Evolutionary conservation across 2,888 invertebrate genomes (phyloP).

Genomic region (Ophion costatus): DNA sequence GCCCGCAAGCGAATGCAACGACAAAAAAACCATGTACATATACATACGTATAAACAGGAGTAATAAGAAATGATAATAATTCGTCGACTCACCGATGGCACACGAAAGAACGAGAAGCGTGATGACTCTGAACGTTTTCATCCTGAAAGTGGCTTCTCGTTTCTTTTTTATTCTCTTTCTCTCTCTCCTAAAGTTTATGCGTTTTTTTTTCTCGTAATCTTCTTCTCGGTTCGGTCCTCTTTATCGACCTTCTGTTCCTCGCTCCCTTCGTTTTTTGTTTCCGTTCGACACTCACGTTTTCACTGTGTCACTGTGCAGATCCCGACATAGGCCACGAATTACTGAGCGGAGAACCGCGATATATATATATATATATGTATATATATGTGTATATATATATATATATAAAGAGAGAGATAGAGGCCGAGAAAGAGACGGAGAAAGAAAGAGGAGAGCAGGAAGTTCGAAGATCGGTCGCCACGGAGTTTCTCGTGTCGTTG

Average conservation of each 20-base stretch:
- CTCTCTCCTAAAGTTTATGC: not conserved
- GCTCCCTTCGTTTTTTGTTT: not conserved
- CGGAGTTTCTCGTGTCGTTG: slow-evolving; percentile 36
- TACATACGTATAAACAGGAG: not conserved
- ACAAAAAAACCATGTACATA: not conserved
- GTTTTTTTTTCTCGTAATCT: slow-evolving; percentile 16
- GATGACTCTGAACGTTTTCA: slow-evolving; percentile 73
- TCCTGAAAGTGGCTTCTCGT: slow-evolving; percentile 66
- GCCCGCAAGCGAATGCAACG: not conserved
- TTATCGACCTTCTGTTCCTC: not conserved
- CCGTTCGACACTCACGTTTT: slow-evolving; percentile 33
- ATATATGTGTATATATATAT: no score
- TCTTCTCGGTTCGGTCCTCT: slow-evolving; percentile 7
- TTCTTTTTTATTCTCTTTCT: slow-evolving; percentile 20
- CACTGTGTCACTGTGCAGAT: slow-evolving; percentile 36
- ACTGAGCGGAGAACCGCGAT: not conserved
- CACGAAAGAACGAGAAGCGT: slow-evolving; percentile 76
- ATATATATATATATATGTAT: no score
- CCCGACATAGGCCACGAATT: slow-evolving; percentile 30
- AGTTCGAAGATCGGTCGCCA: slow-evolving; percentile 23
- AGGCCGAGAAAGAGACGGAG: slow-evolving; percentile 26
- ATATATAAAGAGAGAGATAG: not conserved
- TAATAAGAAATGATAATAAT: slow-evolving; percentile 44
- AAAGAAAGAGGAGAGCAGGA: slow-evolving; percentile 1
- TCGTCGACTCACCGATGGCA: slow-evolving; percentile 77